Conservation (phyloP, 1,140 invertebrate genomes). For the Cherax quadricarinatus region DNA sequence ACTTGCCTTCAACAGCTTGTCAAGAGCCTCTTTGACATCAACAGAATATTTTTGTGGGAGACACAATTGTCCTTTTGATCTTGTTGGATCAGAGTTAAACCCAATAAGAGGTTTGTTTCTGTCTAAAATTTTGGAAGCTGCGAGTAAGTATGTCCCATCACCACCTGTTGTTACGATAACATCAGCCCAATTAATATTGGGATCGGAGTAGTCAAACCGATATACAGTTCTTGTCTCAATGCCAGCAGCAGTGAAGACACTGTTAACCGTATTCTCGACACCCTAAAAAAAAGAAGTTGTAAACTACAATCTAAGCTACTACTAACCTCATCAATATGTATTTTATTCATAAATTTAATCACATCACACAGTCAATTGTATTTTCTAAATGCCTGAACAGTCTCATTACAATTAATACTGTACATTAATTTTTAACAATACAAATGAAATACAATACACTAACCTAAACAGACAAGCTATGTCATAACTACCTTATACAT, state of each 20-base stretch:
- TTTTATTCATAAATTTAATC: neutral
- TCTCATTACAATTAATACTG: too few species aligned
- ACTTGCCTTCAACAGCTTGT: constrained; percentile 83
- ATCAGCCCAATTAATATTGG: constrained; percentile 93
- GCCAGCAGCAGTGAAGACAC: constrained; percentile 77
- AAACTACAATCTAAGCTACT: neutral
- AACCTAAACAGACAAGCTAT: too few species aligned
- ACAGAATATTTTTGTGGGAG: constrained; percentile 86
- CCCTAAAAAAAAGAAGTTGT: constrained; percentile 52
- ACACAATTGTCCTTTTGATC: constrained; percentile 95
- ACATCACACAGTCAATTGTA: neutral
- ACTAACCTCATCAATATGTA: neutral
- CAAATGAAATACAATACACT: too few species aligned
- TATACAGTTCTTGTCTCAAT: constrained; percentile 90
- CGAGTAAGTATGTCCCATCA: constrained; percentile 98
- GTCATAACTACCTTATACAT: too few species aligned
- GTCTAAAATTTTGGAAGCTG: constrained; percentile 88
- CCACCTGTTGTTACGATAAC: constrained; percentile 96
- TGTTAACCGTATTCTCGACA: constrained; percentile 72
- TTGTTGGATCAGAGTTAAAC: constrained; percentile 97
- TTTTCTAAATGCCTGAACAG: too few species aligned
- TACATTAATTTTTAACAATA: too few species aligned
- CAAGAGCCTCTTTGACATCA: constrained; percentile 84
- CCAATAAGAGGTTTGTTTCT: constrained; percentile 93
- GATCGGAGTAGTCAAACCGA: constrained; percentile 83